Base-by-base conservation (phyloP, 2,113 vertebrate species). In the Telmatochromis sp. region DNA sequence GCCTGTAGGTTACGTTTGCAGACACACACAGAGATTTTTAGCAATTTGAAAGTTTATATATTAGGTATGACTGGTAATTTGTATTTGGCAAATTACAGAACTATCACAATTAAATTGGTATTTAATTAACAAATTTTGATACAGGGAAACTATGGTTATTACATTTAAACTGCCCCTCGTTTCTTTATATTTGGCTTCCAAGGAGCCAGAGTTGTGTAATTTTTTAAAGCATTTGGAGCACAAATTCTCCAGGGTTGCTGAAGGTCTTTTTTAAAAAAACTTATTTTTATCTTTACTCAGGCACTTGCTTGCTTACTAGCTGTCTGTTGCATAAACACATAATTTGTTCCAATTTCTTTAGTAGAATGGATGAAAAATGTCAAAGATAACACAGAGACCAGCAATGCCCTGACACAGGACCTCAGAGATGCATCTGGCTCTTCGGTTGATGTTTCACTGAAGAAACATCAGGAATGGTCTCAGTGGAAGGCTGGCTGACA, bases 41-140 rank as follows among this genome's bases (percentile, higher is more conserved):
- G 13, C 9, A 75, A 28, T 17, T 2, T 47, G 9, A 47, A 49
- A 75, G 9, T 75, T 47, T 75, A 17, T 21, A 47, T 47, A 75
- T 26, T 49, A 31, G 45, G 70, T 47, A 49, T 75, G 23, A 28
- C 68, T 75, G 42, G 70, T 75, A 47, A 49, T 75, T 47, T 75
- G 15, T 75, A 31, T 49, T 75, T 49, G 70, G 15, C 4, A 75
- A 28, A 75, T 49, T 47, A 11, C 70, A 49, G 9, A 75, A 19
- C 70, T 47, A 47, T 47, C 42, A 26, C 40, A 47, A 75, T 28
- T 12, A 31, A 3, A 28, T 12, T 19, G 70, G 14, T 75, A 73
- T 73, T 45, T 26, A 9, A 26, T 47, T 42, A 70, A 26, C 12
- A 10, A 26, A 23, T 15, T 42, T 70, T 0, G 5, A 28, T 28